Evolutionary conservation across 2,113 vertebrate genomes (phyloP).

Genomic region (Stegostoma tigrinum): DNA sequence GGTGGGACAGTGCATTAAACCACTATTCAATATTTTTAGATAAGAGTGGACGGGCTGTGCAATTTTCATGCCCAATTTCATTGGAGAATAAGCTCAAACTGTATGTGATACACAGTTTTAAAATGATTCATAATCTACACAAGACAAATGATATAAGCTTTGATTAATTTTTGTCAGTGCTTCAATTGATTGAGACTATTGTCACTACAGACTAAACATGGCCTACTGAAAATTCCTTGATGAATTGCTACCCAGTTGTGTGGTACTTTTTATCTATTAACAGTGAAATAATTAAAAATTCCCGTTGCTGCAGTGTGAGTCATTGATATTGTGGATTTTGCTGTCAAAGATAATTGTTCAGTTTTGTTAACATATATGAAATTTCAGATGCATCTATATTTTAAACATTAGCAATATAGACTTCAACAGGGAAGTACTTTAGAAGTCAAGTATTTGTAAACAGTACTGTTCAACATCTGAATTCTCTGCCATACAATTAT

Average conservation of each 20-base stretch:
- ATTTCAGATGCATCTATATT: not conserved
- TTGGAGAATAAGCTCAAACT: not conserved
- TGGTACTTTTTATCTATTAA: not conserved
- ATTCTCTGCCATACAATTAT: not conserved
- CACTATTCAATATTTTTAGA: not conserved
- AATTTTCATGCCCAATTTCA: not conserved
- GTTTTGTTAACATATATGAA: not conserved
- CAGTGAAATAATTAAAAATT: not conserved
- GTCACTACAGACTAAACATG: not conserved
- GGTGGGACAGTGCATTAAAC: not conserved
- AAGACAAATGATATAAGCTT: not conserved
- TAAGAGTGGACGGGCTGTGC: not conserved
- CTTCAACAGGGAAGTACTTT: not conserved
- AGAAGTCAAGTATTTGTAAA: not conserved
- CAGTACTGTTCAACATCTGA: not conserved
- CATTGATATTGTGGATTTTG: not conserved
- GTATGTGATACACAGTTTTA: not conserved
- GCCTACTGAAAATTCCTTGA: not conserved
- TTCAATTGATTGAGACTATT: not conserved
- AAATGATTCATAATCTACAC: not conserved
- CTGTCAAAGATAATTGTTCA: not conserved
- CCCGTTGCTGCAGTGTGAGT: not conserved
- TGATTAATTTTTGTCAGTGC: not conserved
- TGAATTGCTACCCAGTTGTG: not conserved
- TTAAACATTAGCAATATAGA: too few species aligned